Base-by-base conservation (phyloP, 2,888 invertebrate genomes). In the Leptinotarsa rubiginosa region DNA sequence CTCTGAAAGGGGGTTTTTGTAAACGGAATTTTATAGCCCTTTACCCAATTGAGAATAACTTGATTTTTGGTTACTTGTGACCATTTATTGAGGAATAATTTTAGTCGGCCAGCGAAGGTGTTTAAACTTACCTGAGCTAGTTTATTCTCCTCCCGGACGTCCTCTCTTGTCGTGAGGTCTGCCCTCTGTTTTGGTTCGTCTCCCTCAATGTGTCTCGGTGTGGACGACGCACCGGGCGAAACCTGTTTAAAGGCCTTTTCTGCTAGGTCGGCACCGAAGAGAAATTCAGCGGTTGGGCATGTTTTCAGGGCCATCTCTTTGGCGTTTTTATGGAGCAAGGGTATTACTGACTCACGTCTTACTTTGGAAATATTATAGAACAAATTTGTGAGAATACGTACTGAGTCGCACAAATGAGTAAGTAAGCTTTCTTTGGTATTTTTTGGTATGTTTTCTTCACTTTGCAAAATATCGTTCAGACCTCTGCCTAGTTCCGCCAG, bases 191-290 rank as follows among this genome's bases (percentile, higher is more conserved):
- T 56, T 59, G 41, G 16, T 69, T 47, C 69, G 59, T 56, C 47
- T 65, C 52, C 65, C 65, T 65, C 65, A 47, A 31, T 20, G 52
- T 52, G 20, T 71, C 65, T 47, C 54, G 15, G 41, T 50, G 54
- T 65, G 67, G 31, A 47, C 72, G 67, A 67, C 72, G 72, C 25
- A 49, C 67, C 72, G 67, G 72, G 31, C 62, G 50, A 47, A 50
- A 41, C 18, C 49, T 47, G 49, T 72, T 72, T 72, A 62, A 72
- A 72, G 62, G 16, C 65, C 66, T 74, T 77, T 47, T 75, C 67
- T n/a, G 69, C 47, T 54, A 72, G 52, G 49, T 74, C 74, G 25
- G 69, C 50, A n/a, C 69, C 74, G 64, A 74, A 74, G 12, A 74
- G 72, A 66, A 66, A 72, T 65, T 74, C 74, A 18, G 72, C 47